Base-by-base conservation (phyloP, 1,140 invertebrate species). In the Glossosoma conforme region DNA sequence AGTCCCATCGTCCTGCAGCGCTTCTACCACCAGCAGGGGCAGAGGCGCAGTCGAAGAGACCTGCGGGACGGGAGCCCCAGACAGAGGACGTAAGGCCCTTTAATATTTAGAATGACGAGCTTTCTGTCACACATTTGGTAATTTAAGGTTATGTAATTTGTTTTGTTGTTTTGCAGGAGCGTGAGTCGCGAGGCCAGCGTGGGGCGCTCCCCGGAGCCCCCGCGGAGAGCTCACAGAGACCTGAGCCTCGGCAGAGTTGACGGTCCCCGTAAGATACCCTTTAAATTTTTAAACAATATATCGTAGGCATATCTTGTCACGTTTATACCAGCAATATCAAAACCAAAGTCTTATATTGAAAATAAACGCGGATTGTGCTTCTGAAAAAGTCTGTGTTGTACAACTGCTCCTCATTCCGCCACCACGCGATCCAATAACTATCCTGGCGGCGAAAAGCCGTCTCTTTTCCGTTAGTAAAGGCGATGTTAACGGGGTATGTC, bases 1-100 rank as follows among this genome's bases (percentile, higher is more conserved):
- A 81, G 78, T 67, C 80, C 80, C 5, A 77, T 81, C 61, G 75
- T 81, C 11, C 63, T 81, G 42, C 80, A 82, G 61, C 65, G 79
- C 60, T 81, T 80, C 62, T 77, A 78, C 61, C 78, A 82, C 62
- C 80, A 82, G 59, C 80, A 77, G 56, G 77, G 78, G 45, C 79
- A 81, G 62, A 66, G 77, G 52, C 67, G 69, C 41, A 72, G 70
- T 9, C 50, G 72, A 30, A 66, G 70, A 1, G 72, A 74, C 47
- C 59, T 70, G 24, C 65, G 70, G 51, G 61, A 66, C 10, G 66
- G 68, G 1, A 59, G 48, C 43, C 68, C 72, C 2, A 61, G 69
- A 21, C 72, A 74, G 35, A 46, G 37, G 19, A 46, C 18, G 50
- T 51, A 43, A n/a, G 14, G 4, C 15, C 28, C 9, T 8, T 41